Percentiles rank a stretch among this genome's conserved stretches.
Conservation (phyloP, 2,113 vertebrate genomes). For the Garra rufa region DNA sequence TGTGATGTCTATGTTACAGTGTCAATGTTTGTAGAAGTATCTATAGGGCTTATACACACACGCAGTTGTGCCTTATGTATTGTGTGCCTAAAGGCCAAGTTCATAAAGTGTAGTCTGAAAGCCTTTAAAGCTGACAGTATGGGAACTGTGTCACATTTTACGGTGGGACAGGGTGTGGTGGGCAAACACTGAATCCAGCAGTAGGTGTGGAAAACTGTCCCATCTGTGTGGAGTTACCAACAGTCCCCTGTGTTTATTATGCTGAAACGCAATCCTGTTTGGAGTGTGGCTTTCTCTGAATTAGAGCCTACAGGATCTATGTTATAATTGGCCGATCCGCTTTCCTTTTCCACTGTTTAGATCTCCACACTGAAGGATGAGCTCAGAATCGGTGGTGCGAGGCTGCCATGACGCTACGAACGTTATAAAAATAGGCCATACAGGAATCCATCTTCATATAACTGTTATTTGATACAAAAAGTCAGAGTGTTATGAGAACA, state of each 20-base stretch:
- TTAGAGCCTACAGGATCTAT: conserved; percentile 19
- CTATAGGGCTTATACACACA: neutral
- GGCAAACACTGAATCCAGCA: conserved; percentile 74
- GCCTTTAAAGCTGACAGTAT: conserved; percentile 54
- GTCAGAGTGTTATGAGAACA: neutral
- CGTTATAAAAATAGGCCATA: conserved; percentile 27
- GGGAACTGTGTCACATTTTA: conserved; percentile 62
- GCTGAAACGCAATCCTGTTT: conserved; percentile 63
- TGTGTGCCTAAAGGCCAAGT: neutral
- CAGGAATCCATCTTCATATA: neutral
- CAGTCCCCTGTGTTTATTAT: conserved; percentile 77
- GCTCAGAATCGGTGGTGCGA: conserved; percentile 21
- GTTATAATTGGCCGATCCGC: conserved; percentile 30
- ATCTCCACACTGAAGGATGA: conserved; percentile 29
- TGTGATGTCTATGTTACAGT: conserved; percentile 11
- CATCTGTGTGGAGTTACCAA: conserved; percentile 74
- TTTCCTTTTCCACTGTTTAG: conserved; percentile 37
- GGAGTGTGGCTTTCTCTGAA: conserved; percentile 68
- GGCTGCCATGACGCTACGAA: neutral
- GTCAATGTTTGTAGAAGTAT: neutral
- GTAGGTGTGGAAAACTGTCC: conserved; percentile 71
- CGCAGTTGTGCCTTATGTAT: neutral
- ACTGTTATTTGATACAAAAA: conserved; percentile 19
- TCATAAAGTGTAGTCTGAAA: conserved; percentile 37
- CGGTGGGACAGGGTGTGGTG: conserved; percentile 61